Percentiles rank a stretch among this genome's conserved stretches.
phyloP scores from a whole-genome alignment of 2,113 vertebrate species.

The Leptosomus discolor region DNA sequence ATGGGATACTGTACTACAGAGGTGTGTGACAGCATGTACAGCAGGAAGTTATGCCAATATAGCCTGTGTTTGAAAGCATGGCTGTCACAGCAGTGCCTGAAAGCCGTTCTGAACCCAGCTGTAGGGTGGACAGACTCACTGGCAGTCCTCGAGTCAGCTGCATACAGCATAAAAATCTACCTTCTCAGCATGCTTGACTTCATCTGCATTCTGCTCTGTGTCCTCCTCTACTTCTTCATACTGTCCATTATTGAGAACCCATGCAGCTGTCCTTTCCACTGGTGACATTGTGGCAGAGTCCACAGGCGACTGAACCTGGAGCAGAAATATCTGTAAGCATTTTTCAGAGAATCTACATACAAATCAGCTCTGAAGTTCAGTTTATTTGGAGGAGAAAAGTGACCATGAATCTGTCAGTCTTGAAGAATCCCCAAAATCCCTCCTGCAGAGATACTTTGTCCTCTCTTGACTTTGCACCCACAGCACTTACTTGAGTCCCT shows the following conservation, averaged over 20 bases:
- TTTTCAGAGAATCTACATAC: not conserved
- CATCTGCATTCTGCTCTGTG: slow-evolving; percentile 73
- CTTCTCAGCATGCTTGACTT: slow-evolving; percentile 87
- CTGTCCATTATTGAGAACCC: slow-evolving; percentile 94
- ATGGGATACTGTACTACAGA: not conserved
- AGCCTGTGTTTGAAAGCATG: not conserved
- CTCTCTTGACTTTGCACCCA: not conserved
- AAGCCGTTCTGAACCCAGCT: rapidly evolving
- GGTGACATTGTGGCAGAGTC: slow-evolving; percentile 92
- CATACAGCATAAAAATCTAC: slow-evolving; percentile 57
- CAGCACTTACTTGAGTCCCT: not conserved
- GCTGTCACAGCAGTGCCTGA: not conserved
- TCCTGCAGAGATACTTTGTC: not conserved
- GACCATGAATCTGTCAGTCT: not conserved
- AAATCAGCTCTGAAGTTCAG: not conserved
- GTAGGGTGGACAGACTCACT: not conserved
- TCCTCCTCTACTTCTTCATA: slow-evolving; percentile 89
- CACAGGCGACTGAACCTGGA: slow-evolving; percentile 85
- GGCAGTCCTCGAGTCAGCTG: not conserved
- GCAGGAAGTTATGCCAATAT: not conserved
- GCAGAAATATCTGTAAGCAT: slow-evolving; percentile 23
- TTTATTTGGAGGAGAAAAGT: not conserved
- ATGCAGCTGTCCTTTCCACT: slow-evolving; percentile 94
- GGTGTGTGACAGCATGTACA: not conserved
- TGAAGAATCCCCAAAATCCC: not conserved